Base-by-base conservation (phyloP, 2,888 invertebrate species). In the Seira sanloemensis region DNA sequence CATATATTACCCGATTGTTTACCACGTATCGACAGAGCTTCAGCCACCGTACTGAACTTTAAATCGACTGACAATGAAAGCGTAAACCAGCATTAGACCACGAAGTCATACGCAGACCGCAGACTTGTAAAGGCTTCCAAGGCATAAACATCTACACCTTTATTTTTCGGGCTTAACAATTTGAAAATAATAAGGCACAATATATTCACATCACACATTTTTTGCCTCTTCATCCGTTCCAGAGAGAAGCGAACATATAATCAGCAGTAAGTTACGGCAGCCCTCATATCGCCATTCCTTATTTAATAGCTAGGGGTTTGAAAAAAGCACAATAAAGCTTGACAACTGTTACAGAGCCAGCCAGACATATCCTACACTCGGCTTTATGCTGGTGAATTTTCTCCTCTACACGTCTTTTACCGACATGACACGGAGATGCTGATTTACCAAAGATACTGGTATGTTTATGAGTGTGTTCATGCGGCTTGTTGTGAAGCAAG, bases 141-240 rank as follows among this genome's bases (percentile, higher is more conserved):
- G 12, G 12, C 37, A 37, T 37, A 37, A 37, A 37, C 37, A 37
- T 37, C 4, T 37, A 37, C 37, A 37, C 37, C 37, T 37, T 37
- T 7, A 12, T 7, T 37, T 7, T 37, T 37, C 12, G 4, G 37
- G 37, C 12, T 7, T 4, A 37, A 37, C 37, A 37, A 37, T 37
- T 37, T 16, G 4, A 19, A 23, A 46, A 65, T 78, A 78, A 72
- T 72, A 78, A 78, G 50, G 72, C 78, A 73, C 79, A 79, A n/a
- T 26, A 72, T 78, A 78, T 78, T 78, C 78, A 72, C 62, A 26
- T 78, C 78, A 78, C 78, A 78, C n/a, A n/a, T n/a, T n/a, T 79
- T 73, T 74, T 54, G 50, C 73, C 79, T 79, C 79, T 73, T 79
- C 79, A 79, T 79, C 73, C 50, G 67, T 37, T 66, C 46, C 66